A percentile compares a stretch with the other conserved stretches of the same genome.
Evolutionary conservation across 2,888 invertebrate species (phyloP).

Genomic region (Epinotia brunnichana): DNA sequence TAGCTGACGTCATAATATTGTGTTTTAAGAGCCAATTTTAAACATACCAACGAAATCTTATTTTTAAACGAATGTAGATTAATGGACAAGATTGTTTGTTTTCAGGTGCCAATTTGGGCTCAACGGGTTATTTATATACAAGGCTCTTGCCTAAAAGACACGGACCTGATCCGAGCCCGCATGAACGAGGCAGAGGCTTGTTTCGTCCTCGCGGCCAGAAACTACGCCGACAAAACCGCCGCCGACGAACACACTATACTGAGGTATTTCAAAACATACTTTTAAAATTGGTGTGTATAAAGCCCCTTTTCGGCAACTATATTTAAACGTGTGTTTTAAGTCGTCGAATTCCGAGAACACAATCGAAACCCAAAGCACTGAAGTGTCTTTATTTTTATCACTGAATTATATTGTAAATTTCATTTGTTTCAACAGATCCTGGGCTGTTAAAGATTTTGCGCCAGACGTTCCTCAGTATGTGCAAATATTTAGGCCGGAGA

Average conservation of each 20-base stretch:
- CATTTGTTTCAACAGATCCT: slow-evolving; percentile 86
- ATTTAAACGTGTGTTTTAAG: too few species aligned
- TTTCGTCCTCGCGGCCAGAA: slow-evolving; percentile 97
- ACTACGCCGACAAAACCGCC: slow-evolving; percentile 97
- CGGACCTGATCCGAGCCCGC: slow-evolving; percentile 96
- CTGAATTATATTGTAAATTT: background rate
- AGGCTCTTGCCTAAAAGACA: slow-evolving; percentile 98
- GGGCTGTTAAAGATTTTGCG: slow-evolving; percentile 99
- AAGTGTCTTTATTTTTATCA: too few species aligned
- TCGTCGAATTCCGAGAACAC: too few species aligned
- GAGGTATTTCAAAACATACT: slow-evolving; percentile 62
- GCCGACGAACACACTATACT: slow-evolving; percentile 92
- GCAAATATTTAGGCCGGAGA: slow-evolving; percentile 99
- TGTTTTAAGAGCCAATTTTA: background rate
- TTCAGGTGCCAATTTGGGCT: slow-evolving; percentile 97
- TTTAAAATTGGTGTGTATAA: background rate
- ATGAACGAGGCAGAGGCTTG: slow-evolving; percentile 99
- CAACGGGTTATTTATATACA: slow-evolving; percentile 98
- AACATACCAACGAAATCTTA: background rate
- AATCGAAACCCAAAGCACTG: too few species aligned
- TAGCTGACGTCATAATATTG: too few species aligned
- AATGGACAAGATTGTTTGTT: slow-evolving; percentile 16
- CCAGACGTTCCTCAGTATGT: slow-evolving; percentile 98
- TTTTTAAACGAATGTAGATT: background rate
- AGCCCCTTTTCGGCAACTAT: background rate